Percentiles rank a stretch among this genome's conserved stretches.
Conservation (phyloP, 2,888 invertebrate species). For the Scaptodrosophila latifasciaeformis region DNA sequence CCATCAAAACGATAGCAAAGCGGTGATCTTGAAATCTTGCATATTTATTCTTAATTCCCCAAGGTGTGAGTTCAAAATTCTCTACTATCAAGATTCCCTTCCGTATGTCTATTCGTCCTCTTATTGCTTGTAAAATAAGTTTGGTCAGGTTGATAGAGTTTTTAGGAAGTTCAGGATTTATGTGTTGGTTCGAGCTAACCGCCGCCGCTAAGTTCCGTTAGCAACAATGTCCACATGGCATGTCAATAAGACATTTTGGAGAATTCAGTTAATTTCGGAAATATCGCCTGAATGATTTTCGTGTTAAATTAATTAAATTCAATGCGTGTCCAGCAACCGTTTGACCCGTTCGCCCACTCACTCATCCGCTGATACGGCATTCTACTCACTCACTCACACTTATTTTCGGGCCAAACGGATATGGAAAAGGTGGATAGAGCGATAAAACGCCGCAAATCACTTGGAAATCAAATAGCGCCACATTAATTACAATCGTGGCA, state of each 20-base stretch:
- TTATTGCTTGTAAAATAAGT: too few species aligned
- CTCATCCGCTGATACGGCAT: background rate
- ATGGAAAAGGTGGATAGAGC: constrained; percentile 14
- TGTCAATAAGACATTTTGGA: constrained; percentile 57
- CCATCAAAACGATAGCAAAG: too few species aligned
- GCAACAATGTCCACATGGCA: constrained; percentile 31
- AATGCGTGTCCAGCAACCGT: constrained; percentile 56
- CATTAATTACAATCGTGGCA: background rate
- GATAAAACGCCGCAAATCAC: constrained; percentile 21
- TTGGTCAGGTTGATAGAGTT: too few species aligned
- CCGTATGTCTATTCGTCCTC: too few species aligned
- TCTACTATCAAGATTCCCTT: too few species aligned
- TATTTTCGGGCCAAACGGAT: constrained; percentile 30
- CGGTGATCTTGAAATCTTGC: too few species aligned
- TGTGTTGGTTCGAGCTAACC: background rate
- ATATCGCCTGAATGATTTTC: constrained; percentile 60
- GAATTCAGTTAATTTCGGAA: constrained; percentile 50
- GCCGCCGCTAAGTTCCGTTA: background rate
- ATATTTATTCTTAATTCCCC: too few species aligned
- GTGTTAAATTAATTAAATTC: constrained; percentile 66
- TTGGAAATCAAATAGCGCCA: constrained; percentile 50
- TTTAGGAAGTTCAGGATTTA: background rate
- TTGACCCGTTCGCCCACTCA: constrained; percentile 32
- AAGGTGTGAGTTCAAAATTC: constrained; percentile 9
- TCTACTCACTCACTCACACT: background rate